Evolutionary conservation across 2,888 invertebrate genomes (phyloP), one percentile per base, ranked within the genome.

Genomic region (Camptogramma bilineatum): DNA sequence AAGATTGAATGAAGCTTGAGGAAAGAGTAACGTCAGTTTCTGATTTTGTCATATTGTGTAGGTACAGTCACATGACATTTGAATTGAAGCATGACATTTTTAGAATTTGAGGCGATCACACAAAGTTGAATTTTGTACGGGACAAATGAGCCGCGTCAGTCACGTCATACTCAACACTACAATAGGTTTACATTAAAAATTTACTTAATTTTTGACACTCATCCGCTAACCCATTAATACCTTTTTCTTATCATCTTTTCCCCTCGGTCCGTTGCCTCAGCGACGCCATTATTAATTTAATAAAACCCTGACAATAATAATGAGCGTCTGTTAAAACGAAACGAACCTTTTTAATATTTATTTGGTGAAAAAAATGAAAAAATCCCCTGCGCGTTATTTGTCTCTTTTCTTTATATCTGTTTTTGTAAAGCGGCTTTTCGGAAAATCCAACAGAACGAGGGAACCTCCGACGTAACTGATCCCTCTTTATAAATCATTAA

Each of bases 271-370:
- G 18, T 50, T 5, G 24, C 62, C 47, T 8, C 58, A 52, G 28
- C 53, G 62, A 58, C 65, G 63, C 50, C 73, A 72, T 73, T 76
- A 75, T 77, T 80, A 78, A 81, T 80, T 79, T 78, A 79, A 81
- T 80, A 79, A 72, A 79, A 79, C 73, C 72, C 71, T 74, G 75
- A 77, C 77, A 78, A 78, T 80, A 79, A 83, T 79, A 80, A 83
- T 79, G 76, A 80, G 78, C 66, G 63, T 70, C 74, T 70, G 73
- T 80, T 77, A 79, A 80, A 82, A 82, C 70, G 75, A 73, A 78
- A 76, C 76, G 75, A 71, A 68, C 74, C 78, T 79, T 86, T 54
- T 86, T 82, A 84, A 88, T 86, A 86, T 83, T 82, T 79, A 82
- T 84, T 77, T 69, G 79, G 80, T 77, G 62, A 21, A 31, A 66